Percentiles rank a stretch among this genome's conserved stretches.
These are phyloP conservation scores for Lordiphosa collinella DNA, from an alignment of 1,140 invertebrate species.

Conservation along the genomic window DNA sequence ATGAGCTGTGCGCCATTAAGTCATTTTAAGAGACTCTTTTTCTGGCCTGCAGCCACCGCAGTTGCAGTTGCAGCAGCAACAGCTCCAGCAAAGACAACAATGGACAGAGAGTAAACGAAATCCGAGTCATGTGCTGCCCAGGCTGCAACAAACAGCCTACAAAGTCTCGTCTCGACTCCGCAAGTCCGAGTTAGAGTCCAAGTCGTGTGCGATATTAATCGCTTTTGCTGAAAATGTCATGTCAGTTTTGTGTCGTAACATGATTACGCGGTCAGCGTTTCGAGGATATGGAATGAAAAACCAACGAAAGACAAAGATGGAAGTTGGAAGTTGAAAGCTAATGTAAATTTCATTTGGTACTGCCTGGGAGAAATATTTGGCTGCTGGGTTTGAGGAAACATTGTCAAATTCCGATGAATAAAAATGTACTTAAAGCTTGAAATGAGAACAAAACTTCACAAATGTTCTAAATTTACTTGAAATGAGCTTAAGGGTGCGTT, in stretches of 20 bases:
- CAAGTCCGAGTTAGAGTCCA: slow-evolving; percentile 6
- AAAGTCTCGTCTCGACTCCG: slow-evolving; percentile 18
- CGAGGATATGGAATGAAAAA: slow-evolving; percentile 23
- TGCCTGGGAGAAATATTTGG: no score
- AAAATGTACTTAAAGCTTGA: no score
- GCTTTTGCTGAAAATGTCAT: slow-evolving; percentile 76
- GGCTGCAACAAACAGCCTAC: slow-evolving; percentile 14
- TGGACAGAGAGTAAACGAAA: slow-evolving; percentile 37
- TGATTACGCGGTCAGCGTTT: slow-evolving; percentile 58
- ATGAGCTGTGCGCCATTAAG: slow-evolving; percentile 77
- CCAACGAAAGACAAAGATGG: background rate
- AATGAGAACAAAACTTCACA: no score
- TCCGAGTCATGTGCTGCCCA: slow-evolving; percentile 26
- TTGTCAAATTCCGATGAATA: no score
- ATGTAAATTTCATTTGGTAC: background rate
- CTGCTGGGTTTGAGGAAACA: no score
- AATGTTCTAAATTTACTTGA: no score
- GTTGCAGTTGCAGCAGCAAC: slow-evolving; percentile 19
- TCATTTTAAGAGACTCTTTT: slow-evolving; percentile 74
- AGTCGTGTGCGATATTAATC: slow-evolving; percentile 78
- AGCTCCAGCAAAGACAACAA: slow-evolving; percentile 42
- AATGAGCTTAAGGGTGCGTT: no score
- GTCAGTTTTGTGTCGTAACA: slow-evolving; percentile 77
- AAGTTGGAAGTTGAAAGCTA: background rate
- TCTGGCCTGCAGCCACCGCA: slow-evolving; percentile 32